Conservation (phyloP, 2,113 vertebrate genomes). For the Phycodurus eques region DNA sequence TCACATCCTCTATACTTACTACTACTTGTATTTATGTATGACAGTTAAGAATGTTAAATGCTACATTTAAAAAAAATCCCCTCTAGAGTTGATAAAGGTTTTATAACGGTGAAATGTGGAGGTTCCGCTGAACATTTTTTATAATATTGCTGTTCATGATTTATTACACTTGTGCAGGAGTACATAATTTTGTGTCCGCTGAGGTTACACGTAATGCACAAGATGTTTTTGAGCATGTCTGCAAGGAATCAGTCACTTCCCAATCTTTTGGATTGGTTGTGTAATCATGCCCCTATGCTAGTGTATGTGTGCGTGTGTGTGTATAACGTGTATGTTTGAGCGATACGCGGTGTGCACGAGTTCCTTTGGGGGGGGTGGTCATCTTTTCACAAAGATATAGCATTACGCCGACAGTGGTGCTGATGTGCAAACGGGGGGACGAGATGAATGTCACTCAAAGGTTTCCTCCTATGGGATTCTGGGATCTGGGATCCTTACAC, state of each 20-base stretch:
- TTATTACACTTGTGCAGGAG: neutral
- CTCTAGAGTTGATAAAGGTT: too few relatives aligned
- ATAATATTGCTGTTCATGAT: neutral
- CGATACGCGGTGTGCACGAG: constrained; percentile 30
- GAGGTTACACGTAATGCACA: neutral
- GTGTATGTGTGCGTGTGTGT: neutral
- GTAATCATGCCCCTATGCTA: constrained; percentile 1
- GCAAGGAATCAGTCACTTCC: constrained; percentile 19
- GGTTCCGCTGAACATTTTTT: too few relatives aligned
- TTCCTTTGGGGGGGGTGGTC: constrained; percentile 29
- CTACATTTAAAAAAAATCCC: too few relatives aligned
- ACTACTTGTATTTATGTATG: too few relatives aligned
- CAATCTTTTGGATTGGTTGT: constrained; percentile 20
- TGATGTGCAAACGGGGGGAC: constrained; percentile 60
- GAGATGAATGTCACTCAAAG: constrained; percentile 60
- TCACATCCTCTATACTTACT: too few relatives aligned
- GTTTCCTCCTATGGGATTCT: constrained; percentile 28
- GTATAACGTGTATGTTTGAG: constrained; percentile 3
- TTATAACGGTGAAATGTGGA: too few relatives aligned
- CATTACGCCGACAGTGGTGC: constrained; percentile 50
- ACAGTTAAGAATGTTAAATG: neutral
- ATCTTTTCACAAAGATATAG: constrained; percentile 54
- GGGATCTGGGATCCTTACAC: constrained; percentile 41
- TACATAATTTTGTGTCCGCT: neutral
- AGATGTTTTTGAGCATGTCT: neutral